Evolutionary conservation across 2,888 invertebrate species (phyloP).

Genomic region (Drosophila ezoana): DNA sequence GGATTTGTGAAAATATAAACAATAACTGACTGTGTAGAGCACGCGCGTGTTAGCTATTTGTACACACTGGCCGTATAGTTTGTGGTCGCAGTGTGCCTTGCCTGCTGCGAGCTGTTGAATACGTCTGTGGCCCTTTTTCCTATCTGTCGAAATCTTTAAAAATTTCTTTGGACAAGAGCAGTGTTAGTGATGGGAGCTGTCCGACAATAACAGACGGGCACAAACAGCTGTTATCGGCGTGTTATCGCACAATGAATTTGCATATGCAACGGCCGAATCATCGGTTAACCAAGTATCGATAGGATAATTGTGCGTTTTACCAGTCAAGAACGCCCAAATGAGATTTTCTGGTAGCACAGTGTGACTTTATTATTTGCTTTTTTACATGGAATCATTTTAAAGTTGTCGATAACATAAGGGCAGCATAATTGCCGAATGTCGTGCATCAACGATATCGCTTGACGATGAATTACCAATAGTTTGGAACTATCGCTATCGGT

Average conservation of each 20-base stretch:
- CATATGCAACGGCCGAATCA: slow-evolving; percentile 14
- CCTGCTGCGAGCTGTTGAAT: slow-evolving; percentile 2
- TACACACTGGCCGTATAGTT: slow-evolving; percentile 19
- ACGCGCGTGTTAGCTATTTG: slow-evolving; percentile 16
- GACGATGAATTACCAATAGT: no score
- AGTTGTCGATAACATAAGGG: no score
- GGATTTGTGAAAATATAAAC: slow-evolving; percentile 17
- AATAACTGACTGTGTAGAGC: background rate
- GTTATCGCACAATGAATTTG: slow-evolving; percentile 46
- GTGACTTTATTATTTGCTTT: no score
- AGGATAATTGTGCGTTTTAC: no score
- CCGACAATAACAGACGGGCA: slow-evolving; percentile 43
- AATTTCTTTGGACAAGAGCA: slow-evolving; percentile 34
- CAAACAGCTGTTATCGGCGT: slow-evolving; percentile 49
- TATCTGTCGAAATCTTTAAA: slow-evolving; percentile 28
- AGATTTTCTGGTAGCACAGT: no score
- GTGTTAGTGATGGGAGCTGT: slow-evolving; percentile 38
- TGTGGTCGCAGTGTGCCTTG: slow-evolving; percentile 11
- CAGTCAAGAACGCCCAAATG: no score
- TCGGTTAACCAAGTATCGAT: slow-evolving; percentile 2
- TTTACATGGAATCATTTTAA: no score
- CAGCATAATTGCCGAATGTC: no score
- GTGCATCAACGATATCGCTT: no score
- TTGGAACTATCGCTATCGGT: no score
- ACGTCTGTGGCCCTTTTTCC: slow-evolving; percentile 3